Base-by-base conservation (phyloP, 2,797 vertebrate species). In the Cuculus canorus region DNA sequence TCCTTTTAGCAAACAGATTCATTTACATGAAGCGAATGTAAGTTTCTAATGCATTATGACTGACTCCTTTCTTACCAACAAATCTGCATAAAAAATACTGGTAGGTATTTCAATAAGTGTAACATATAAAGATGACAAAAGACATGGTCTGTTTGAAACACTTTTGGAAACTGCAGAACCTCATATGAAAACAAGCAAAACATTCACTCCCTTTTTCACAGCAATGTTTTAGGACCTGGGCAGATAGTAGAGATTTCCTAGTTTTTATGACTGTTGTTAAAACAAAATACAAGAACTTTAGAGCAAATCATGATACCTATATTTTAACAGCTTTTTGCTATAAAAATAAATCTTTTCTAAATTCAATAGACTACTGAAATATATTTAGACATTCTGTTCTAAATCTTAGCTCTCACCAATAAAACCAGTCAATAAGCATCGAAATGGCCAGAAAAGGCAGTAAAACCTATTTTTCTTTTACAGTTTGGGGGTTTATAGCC, bases 331-430 rank as follows among this genome's bases (percentile, higher is more conserved):
- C 6, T 57, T 90, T 91, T 91, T 88, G 43, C 33, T 52, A 54
- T 69, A 30, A 82, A 88, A 92, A 88, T 54, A 72, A 52, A 84
- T 72, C 17, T 83, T 54, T 41, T 60, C 19, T 56, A 79, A 90
- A 90, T 79, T 88, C 80, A 92, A 24, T 84, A 59, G 90, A 66
- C 30, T 72, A 65, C n/a, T 72, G 35, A 53, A 91, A 86, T 66
- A 32, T 52, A 57, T 86, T 93, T 93, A 76, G 77, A n/a, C 81
- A 66, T 47, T 84, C 8, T 5, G 52, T 70, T 90, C 78, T 82
- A 82, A 52, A 86, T 84, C 86, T 76, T 63, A 86, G 30, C 48
- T 82, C 47, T 70, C 39, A 73, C 43, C 21, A 77, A 70, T 82
- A 90, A 92, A 95, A 57, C 1, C 11, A 81, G 53, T 50, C 56